Base-by-base conservation (phyloP, 2,888 invertebrate genomes). In the Rhaphigaster nebulosa region DNA sequence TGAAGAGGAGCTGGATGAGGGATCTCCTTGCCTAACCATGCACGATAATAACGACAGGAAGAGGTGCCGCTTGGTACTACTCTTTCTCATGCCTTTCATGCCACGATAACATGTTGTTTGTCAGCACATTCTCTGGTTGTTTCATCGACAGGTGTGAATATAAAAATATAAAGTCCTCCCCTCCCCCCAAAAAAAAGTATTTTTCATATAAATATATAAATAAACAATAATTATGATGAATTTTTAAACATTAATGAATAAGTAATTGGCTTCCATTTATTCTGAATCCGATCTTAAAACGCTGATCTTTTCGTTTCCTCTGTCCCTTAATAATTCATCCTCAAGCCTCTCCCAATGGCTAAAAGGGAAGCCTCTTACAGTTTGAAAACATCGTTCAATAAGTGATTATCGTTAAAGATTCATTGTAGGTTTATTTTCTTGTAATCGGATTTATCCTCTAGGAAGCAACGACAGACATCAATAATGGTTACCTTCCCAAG, bases 381-480 rank as follows among this genome's bases (percentile, higher is more conserved):
- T 76, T 84, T 84, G 84, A 84, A 84, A 41, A 84, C 45, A 41
- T 45, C 26, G 41, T n/a, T 84, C 84, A 84, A 84, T 84, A 84
- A 84, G 84, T 84, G 45, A 84, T 84, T 84, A 84, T n/a, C 45
- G 26, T 84, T 84, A 84, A 84, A 84, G n/a, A 84, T 84, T 45
- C 84, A 84, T n/a, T 2, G n/a, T 10, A 50, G 84, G 84, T 41
- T 50, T 50, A 84, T 84, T 84, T 76, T 50, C 84, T 50, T 50
- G 45, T 84, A 84, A 84, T 84, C 84, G 84, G 84, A 84, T 84
- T 84, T 84, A 13, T 18, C 20, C 45, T 0, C 6, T 18, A n/a
- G 45, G 26, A 84, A 84, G n/a, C 45, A 84, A 84, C 45, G 84
- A 84, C 84, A 84, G 84, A 5, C 84, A 84, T 84, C 84, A 84